A percentile compares a stretch with the other conserved stretches of the same genome.
These are phyloP conservation scores for Pitta sordida DNA, from an alignment of 2,113 vertebrate genomes.

Conservation along the genomic window DNA sequence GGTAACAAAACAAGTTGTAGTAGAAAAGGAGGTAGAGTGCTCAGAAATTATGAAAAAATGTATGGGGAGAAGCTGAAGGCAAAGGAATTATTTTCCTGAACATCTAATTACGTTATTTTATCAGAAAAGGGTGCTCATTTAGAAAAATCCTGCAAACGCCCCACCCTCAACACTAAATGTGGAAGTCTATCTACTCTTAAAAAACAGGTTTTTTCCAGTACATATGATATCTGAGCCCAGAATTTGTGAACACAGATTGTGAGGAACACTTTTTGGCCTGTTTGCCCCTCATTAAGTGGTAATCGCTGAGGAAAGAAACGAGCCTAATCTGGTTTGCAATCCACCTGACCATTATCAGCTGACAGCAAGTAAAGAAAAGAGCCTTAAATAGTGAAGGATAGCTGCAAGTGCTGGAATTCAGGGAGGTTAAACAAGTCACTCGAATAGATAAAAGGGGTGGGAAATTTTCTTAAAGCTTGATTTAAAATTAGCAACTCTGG, in stretches of 20 bases:
- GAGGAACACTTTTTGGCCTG: not conserved
- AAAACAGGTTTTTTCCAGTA: not conserved
- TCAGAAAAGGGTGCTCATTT: not conserved
- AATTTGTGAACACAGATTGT: not conserved
- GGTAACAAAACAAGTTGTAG: not conserved
- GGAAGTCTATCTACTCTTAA: not conserved
- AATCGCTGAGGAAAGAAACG: not conserved
- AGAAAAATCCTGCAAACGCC: not conserved
- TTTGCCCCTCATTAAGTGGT: not conserved
- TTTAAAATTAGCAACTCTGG: not conserved
- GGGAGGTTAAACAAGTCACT: constrained; percentile 15
- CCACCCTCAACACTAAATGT: not conserved
- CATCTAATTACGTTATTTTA: not conserved
- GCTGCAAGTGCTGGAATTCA: constrained; percentile 8
- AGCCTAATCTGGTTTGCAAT: constrained; percentile 40
- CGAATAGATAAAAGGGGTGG: not conserved
- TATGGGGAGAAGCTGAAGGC: not conserved
- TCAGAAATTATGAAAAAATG: not conserved
- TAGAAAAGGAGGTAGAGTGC: not conserved
- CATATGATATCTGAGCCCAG: not conserved
- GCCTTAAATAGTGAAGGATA: constrained; percentile 45
- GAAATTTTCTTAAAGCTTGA: not conserved
- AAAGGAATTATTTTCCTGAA: not conserved
- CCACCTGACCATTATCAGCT: constrained; percentile 38
- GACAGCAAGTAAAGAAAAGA: constrained; percentile 52